Conservation (phyloP, 2,797 vertebrate genomes). For the Hafferia zeledoni region DNA sequence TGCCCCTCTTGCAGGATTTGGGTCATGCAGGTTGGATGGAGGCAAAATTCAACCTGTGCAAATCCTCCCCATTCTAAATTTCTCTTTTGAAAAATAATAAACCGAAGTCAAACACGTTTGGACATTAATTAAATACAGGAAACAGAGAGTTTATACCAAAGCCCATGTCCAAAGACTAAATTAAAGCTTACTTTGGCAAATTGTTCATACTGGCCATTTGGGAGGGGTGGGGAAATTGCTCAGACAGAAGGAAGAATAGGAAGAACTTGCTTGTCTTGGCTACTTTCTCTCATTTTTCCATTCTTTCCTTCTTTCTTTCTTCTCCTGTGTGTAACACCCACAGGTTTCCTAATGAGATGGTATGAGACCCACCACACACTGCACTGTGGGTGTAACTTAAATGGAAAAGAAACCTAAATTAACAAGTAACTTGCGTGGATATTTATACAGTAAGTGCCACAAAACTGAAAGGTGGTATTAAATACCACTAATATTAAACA, state of each 20-base stretch:
- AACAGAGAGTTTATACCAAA: slow-evolving; percentile 42
- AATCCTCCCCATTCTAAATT: background rate
- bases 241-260: slow-evolving; percentile 76
- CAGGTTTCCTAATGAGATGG: slow-evolving; percentile 73
- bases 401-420: slow-evolving; percentile 35
- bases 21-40: background rate
- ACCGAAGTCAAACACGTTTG: slow-evolving; percentile 10
- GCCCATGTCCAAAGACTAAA: slow-evolving; percentile 44
- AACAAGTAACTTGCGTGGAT: background rate
- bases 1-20: background rate
- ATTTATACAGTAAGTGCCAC: slow-evolving; percentile 13
- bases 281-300: slow-evolving; percentile 67
- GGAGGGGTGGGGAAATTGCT: slow-evolving; percentile 65
- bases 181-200: slow-evolving; percentile 79
- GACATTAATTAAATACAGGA: slow-evolving; percentile 24
- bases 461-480: background rate
- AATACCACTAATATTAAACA: background rate
- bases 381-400: slow-evolving; percentile 42
- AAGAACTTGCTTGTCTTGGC: slow-evolving; percentile 81
- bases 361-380: slow-evolving; percentile 64
- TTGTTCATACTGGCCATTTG: slow-evolving; percentile 27
- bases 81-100: slow-evolving; percentile 11
- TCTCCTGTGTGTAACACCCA: slow-evolving; percentile 71
- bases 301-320: slow-evolving; percentile 63
- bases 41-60: background rate